phyloP scores from a whole-genome alignment of 2,888 invertebrate genomes.

The Diarsia mendica region DNA sequence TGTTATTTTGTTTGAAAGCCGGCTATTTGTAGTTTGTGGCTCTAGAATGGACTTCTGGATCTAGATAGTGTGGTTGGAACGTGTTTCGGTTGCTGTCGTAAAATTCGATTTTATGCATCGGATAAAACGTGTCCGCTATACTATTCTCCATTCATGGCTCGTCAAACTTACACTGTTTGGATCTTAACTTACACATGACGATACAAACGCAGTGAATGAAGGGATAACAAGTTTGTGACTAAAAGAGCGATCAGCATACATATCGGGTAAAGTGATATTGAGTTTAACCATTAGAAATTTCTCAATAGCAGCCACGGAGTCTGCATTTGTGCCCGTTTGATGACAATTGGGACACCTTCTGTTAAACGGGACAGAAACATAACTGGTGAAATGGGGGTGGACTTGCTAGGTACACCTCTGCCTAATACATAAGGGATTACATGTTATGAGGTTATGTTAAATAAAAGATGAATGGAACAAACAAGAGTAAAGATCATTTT shows the following conservation, averaged over 20 bases:
- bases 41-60: slow-evolving; percentile 32
- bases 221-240: background rate
- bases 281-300: too few species aligned
- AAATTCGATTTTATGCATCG: slow-evolving; percentile 13
- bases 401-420: too few species aligned
- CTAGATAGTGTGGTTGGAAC: slow-evolving; percentile 18
- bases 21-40: slow-evolving; percentile 46
- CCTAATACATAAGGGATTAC: too few species aligned
- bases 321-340: too few species aligned
- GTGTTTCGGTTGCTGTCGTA: slow-evolving; percentile 19
- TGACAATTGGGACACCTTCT: too few species aligned
- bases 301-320: too few species aligned
- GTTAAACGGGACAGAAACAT: too few species aligned
- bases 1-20: slow-evolving; percentile 38
- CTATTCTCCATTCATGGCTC: slow-evolving; percentile 6
- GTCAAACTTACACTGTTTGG: background rate
- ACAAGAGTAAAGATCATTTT: background rate
- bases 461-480: background rate
- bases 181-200: background rate
- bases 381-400: too few species aligned
- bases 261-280: too few species aligned
- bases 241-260: background rate
- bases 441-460: too few species aligned
- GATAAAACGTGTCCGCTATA: slow-evolving; percentile 5
- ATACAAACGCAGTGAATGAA: background rate